Conservation (phyloP, 2,888 invertebrate genomes). For the Heliconius erato region DNA sequence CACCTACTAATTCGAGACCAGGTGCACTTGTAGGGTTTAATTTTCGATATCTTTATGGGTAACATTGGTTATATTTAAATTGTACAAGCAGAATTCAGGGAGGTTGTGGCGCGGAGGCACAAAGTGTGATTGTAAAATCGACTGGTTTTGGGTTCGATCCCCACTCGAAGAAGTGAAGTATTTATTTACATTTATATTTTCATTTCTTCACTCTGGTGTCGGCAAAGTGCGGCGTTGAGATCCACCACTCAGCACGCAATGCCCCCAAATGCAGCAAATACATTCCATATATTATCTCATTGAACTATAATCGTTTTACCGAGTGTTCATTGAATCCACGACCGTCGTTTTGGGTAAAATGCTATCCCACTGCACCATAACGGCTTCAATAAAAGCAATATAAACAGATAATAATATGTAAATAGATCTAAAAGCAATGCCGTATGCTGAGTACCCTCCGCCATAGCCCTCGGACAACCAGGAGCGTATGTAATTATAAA, state of each 20-base stretch:
- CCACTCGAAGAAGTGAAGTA: too few species aligned
- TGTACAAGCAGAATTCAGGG: too few species aligned
- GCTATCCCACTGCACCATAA: background rate
- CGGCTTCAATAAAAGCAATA: background rate
- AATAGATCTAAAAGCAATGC: constrained; percentile 9
- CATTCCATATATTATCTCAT: too few species aligned
- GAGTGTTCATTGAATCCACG: background rate
- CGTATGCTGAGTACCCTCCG: constrained; percentile 8
- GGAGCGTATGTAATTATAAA: constrained; percentile 29
- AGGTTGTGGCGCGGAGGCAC: too few species aligned
- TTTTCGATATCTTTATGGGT: constrained; percentile 5
- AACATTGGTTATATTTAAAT: background rate
- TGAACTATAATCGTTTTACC: background rate
- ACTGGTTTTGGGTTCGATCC: too few species aligned
- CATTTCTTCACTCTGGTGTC: too few species aligned
- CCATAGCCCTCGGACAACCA: constrained; percentile 4
- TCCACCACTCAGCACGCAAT: too few species aligned
- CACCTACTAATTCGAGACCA: constrained; percentile 70
- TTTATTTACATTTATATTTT: too few species aligned
- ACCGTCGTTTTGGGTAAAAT: background rate
- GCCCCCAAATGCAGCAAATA: too few species aligned
- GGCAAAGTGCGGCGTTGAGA: too few species aligned
- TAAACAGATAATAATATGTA: background rate
- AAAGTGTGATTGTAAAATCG: too few species aligned
- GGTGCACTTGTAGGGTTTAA: constrained; percentile 55